These are phyloP conservation scores for Adelognathus sp. DNA, from an alignment of 2,888 invertebrate genomes.

Conservation along the genomic window DNA sequence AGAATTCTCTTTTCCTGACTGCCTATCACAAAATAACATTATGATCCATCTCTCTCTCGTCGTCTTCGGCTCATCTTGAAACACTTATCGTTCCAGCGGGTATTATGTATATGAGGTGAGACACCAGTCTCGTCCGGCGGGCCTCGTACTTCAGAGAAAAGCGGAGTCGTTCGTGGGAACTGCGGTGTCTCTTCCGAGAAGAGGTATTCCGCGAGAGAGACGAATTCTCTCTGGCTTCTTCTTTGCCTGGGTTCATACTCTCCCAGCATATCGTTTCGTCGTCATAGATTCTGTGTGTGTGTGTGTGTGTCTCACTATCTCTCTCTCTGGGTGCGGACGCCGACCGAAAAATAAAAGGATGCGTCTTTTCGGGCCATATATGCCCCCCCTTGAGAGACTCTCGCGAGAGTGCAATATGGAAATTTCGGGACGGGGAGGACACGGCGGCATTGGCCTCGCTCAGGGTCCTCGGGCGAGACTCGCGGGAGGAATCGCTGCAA, in stretches of 20 bases:
- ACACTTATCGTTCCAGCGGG: not conserved
- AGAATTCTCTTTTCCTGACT: not conserved
- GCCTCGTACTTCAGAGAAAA: constrained; percentile 74
- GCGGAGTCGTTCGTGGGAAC: constrained; percentile 76
- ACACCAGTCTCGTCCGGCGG: constrained; percentile 43
- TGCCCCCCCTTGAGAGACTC: not conserved
- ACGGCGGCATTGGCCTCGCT: constrained; percentile 54
- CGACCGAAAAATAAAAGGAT: constrained; percentile 51
- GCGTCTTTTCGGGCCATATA: constrained; percentile 42
- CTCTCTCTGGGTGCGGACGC: constrained; percentile 12
- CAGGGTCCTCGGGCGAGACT: constrained; percentile 29
- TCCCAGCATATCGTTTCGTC: constrained; percentile 34
- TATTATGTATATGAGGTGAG: constrained; percentile 16
- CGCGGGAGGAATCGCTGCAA: not conserved
- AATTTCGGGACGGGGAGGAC: constrained; percentile 63
- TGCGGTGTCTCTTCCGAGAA: constrained; percentile 74
- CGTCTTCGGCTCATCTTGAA: not conserved
- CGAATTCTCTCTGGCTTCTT: constrained; percentile 33
- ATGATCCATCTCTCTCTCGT: not conserved
- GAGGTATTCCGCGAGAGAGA: constrained; percentile 64
- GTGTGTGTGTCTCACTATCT: no score
- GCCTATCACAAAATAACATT: not conserved
- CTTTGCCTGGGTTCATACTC: constrained; percentile 33
- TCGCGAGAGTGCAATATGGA: constrained; percentile 67
- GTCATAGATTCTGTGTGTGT: no score